These are phyloP conservation scores for Centruroides sculpturatus DNA, from an alignment of 1,140 invertebrate genomes.

Conservation along the genomic window DNA sequence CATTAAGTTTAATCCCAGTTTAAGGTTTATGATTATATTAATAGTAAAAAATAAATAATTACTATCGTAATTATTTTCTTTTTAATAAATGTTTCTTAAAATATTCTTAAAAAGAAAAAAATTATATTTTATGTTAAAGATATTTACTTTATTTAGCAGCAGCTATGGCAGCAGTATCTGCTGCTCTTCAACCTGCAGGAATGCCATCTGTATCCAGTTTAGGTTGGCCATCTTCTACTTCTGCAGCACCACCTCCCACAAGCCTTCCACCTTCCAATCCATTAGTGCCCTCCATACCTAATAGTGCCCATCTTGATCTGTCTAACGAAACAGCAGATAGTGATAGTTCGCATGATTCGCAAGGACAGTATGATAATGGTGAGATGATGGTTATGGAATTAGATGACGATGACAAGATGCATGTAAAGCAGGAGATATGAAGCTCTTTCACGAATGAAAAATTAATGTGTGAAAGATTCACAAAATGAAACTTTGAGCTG, in stretches of 20 bases:
- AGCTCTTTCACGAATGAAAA: not conserved
- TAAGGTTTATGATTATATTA: no score
- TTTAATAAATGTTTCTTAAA: no score
- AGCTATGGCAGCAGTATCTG: conserved; percentile 15
- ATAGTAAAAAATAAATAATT: no score
- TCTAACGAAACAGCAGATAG: conserved; percentile 11
- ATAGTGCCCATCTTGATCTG: conserved; percentile 14
- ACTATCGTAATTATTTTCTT: no score
- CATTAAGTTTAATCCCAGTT: no score
- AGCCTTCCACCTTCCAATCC: conserved; percentile 10
- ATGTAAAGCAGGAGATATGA: conserved; percentile 17
- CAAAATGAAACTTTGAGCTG: no score
- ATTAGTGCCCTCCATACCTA: no score
- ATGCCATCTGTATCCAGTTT: conserved; percentile 7
- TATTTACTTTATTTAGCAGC: conserved; percentile 4
- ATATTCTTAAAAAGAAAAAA: no score
- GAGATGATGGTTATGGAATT: conserved; percentile 17
- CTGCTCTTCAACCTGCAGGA: conserved; percentile 5
- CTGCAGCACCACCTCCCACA: conserved; percentile 20
- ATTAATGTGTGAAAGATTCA: no score
- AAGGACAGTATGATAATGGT: conserved; percentile 15
- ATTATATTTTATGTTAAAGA: not conserved
- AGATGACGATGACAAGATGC: conserved; percentile 5
- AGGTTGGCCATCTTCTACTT: conserved; percentile 13
- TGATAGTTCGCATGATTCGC: conserved; percentile 14